phyloP scores from a whole-genome alignment of 2,888 invertebrate species.

The Ellobium chinense region DNA sequence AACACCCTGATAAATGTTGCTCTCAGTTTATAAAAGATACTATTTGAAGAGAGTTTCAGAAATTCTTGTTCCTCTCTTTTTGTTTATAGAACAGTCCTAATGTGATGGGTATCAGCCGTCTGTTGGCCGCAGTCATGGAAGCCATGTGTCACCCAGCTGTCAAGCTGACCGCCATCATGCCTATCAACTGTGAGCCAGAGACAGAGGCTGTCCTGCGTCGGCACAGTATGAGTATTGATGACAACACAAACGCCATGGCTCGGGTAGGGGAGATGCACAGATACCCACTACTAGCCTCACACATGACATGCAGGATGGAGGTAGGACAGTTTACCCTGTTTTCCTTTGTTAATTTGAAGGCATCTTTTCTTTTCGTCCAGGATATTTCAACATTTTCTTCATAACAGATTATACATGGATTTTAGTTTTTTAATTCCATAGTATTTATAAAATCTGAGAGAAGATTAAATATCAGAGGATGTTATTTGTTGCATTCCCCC shows the following conservation, averaged over 20 bases:
- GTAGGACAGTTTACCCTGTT: constrained; percentile 63
- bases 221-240: constrained; percentile 73
- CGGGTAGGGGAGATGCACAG: constrained; percentile 85
- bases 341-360: too few species aligned
- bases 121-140: constrained; percentile 89
- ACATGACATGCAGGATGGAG: constrained; percentile 86
- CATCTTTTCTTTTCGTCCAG: too few species aligned
- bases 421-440: neutral
- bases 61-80: neutral
- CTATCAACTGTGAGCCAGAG: constrained; percentile 82
- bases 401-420: neutral
- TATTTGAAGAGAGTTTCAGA: too few species aligned
- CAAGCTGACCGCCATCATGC: constrained; percentile 87
- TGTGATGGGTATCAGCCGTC: constrained; percentile 81
- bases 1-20: too few species aligned
- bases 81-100: constrained; percentile 65
- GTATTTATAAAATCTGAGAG: too few species aligned
- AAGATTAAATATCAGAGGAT: too few species aligned
- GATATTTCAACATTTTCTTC: too few species aligned
- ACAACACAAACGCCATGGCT: constrained; percentile 79
- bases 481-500: too few species aligned
- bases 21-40: too few species aligned
- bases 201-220: constrained; percentile 74
- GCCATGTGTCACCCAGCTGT: constrained; percentile 90
- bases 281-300: constrained; percentile 88